These are phyloP conservation scores for Parauchenoglanis ngamensis DNA, from an alignment of 2,797 vertebrate genomes.

Conservation along the genomic window DNA sequence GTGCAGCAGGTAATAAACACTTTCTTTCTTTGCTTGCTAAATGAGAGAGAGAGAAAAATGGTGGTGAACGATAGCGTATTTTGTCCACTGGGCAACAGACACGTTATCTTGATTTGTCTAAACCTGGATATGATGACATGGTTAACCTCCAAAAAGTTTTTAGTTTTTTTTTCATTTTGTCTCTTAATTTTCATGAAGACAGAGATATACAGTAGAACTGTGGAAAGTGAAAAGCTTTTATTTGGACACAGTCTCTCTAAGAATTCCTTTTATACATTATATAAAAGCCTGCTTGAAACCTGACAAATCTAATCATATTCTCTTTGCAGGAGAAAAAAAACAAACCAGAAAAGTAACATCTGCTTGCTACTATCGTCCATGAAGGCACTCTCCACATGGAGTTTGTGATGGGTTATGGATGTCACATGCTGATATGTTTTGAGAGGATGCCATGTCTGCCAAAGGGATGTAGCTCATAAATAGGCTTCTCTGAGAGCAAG, in stretches of 20 bases:
- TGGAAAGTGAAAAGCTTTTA: background rate
- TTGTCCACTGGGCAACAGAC: background rate
- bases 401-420: constrained; percentile 62
- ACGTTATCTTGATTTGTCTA: background rate
- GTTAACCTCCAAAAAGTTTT: background rate
- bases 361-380: constrained; percentile 73
- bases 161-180: background rate
- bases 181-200: background rate
- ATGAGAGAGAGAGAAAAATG: background rate
- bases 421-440: constrained; percentile 73
- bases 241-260: background rate
- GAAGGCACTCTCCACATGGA: constrained; percentile 58
- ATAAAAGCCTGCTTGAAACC: constrained; percentile 13
- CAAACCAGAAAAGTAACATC: constrained; percentile 64
- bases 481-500: constrained; percentile 68
- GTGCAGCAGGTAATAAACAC: background rate
- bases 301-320: constrained; percentile 11
- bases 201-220: background rate
- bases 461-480: constrained; percentile 67
- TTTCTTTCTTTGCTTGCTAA: too few species aligned
- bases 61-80: background rate
- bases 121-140: background rate
- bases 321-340: constrained; percentile 45
- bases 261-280: background rate
- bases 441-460: constrained; percentile 77